Percentiles rank a stretch among this genome's conserved stretches.
These are phyloP conservation scores for Panzeria rudis DNA, from an alignment of 2,888 invertebrate species.

Conservation along the genomic window DNA sequence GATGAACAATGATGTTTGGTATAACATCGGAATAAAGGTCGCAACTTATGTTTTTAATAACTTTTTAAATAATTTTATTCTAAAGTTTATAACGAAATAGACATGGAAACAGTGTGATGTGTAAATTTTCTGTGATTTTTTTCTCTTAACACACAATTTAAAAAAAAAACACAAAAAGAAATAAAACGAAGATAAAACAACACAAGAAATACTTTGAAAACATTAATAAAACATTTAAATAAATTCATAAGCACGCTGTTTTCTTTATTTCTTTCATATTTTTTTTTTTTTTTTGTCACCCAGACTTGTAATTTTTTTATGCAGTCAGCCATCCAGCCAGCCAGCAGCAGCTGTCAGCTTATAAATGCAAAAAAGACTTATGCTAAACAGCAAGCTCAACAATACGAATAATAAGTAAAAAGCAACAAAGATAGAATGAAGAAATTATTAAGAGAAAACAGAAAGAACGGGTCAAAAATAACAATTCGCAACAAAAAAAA, in stretches of 20 bases:
- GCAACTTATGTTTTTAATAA: too few relatives aligned
- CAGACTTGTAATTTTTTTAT: slow-evolving; percentile 19
- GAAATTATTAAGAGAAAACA: background rate
- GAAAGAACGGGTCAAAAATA: slow-evolving; percentile 5
- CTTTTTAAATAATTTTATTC: too few relatives aligned
- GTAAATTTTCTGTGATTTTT: slow-evolving; percentile 14
- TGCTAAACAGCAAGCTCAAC: slow-evolving; percentile 53
- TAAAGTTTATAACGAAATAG: too few relatives aligned
- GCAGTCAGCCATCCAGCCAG: slow-evolving; percentile 31
- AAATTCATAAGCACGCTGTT: slow-evolving; percentile 69
- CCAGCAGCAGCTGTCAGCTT: slow-evolving; percentile 66
- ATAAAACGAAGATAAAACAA: slow-evolving; percentile 33
- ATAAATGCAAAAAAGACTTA: slow-evolving; percentile 62
- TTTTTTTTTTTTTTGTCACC: background rate
- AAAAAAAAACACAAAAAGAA: background rate
- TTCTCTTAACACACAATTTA: slow-evolving; percentile 48
- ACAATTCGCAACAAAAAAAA: slow-evolving; percentile 23
- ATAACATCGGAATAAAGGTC: too few relatives aligned
- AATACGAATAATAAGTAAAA: background rate
- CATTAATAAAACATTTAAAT: slow-evolving; percentile 69
- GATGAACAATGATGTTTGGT: too few relatives aligned
- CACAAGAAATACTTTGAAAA: slow-evolving; percentile 59
- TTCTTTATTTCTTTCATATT: background rate
- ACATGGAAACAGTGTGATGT: slow-evolving; percentile 34
- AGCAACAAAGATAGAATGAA: background rate